Conservation (phyloP, 1,140 invertebrate genomes). For the Pteromalus puparum region DNA sequence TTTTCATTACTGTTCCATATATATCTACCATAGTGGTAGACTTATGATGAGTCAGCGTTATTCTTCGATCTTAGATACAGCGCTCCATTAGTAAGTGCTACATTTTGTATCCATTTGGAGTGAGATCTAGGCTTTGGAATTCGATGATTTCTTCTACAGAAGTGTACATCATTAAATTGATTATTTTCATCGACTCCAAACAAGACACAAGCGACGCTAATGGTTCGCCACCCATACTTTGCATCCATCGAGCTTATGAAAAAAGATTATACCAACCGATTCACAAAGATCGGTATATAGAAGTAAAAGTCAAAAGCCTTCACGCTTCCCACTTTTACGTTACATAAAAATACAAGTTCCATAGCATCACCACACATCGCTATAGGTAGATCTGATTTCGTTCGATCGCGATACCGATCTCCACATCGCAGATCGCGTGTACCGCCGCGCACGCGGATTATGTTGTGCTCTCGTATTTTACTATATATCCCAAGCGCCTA, state of each 20-base stretch:
- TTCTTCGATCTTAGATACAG: not conserved
- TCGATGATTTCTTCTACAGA: not conserved
- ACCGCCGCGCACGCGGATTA: slow-evolving; percentile 18
- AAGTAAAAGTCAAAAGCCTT: not conserved
- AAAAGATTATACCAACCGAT: not conserved
- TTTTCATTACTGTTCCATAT: not conserved
- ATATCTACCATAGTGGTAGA: not conserved
- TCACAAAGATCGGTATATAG: not conserved
- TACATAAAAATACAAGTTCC: not conserved
- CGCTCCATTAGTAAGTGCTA: not conserved
- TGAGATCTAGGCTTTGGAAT: not conserved
- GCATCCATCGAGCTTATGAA: not conserved
- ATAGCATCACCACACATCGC: slow-evolving; percentile 2
- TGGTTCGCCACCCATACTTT: not conserved
- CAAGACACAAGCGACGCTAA: not conserved
- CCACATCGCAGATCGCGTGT: slow-evolving; percentile 2
- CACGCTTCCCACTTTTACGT: not conserved
- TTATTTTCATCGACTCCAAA: not conserved
- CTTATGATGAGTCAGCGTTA: not conserved
- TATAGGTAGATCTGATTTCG: slow-evolving; percentile 31
- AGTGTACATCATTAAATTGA: not conserved
- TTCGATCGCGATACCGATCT: not conserved
- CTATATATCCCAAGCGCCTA: not conserved
- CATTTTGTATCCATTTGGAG: not conserved
- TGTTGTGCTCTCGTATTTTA: slow-evolving; percentile 27